Conservation (phyloP, 2,113 vertebrate genomes). For the Gallinago undulata region DNA sequence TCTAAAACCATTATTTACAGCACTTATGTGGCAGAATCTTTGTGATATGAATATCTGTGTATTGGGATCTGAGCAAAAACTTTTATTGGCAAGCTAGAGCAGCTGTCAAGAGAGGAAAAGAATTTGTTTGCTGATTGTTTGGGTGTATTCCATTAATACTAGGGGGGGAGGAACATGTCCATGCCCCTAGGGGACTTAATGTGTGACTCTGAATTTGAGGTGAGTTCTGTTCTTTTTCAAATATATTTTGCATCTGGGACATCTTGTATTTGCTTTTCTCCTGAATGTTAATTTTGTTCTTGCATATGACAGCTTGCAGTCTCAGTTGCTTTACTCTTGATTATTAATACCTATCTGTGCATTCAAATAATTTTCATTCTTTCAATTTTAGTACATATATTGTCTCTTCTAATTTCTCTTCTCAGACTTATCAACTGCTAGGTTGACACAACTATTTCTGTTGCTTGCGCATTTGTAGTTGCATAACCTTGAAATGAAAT, state of each 20-base stretch:
- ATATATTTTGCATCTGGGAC: background rate
- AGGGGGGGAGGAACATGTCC: no score
- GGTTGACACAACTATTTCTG: background rate
- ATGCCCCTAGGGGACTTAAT: background rate
- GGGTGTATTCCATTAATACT: background rate
- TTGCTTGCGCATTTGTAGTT: background rate
- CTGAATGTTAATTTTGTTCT: background rate
- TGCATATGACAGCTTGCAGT: background rate
- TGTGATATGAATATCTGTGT: background rate
- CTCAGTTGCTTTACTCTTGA: background rate
- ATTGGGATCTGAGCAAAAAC: background rate
- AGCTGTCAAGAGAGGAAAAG: background rate
- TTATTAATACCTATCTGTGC: background rate
- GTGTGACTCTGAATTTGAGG: background rate
- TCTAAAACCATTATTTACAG: background rate
- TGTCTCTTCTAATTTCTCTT: background rate
- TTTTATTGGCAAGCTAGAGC: background rate
- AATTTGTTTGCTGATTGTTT: background rate
- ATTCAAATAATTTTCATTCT: background rate
- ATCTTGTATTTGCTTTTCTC: background rate
- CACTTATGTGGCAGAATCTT: background rate
- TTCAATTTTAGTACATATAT: background rate
- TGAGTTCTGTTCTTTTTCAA: background rate
- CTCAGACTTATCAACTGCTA: background rate
- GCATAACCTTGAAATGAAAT: background rate